Evolutionary conservation across 2,113 vertebrate genomes (phyloP).

Genomic region (Myotis lucifugus): DNA sequence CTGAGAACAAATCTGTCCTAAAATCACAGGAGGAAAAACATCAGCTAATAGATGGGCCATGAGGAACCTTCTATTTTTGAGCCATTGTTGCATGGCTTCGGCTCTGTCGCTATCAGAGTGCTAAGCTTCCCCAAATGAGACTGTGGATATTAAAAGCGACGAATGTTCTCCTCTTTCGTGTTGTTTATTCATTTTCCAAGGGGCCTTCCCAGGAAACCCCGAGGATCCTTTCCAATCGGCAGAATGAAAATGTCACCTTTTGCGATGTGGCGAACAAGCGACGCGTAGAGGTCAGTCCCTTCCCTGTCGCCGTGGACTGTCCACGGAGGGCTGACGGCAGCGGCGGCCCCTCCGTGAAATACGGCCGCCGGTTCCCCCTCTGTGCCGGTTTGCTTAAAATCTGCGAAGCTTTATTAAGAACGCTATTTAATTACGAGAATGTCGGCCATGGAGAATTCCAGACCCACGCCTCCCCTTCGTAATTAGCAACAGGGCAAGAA

Average conservation of each 20-base stretch:
- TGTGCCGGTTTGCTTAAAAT: conserved; percentile 94
- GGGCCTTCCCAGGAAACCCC: conserved; percentile 77
- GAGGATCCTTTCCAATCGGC: conserved; percentile 81
- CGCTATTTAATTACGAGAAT: conserved; percentile 99
- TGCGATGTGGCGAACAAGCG: conserved; percentile 86
- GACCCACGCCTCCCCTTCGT: conserved; percentile 94
- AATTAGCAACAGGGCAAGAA: conserved; percentile 96
- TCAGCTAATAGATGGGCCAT: conserved; percentile 33
- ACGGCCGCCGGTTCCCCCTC: conserved; percentile 87
- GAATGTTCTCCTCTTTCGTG: conserved; percentile 71
- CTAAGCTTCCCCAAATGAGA: conserved; percentile 60
- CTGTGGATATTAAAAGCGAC: conserved; percentile 80
- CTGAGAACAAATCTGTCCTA: not conserved
- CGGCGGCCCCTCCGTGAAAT: conserved; percentile 90
- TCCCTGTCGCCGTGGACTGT: conserved; percentile 85
- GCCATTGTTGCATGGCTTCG: conserved; percentile 25
- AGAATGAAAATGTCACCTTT: conserved; percentile 85
- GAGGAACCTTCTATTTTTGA: conserved; percentile 71
- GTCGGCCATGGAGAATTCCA: conserved; percentile 95
- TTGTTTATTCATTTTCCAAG: conserved; percentile 71
- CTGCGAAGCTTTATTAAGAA: conserved; percentile 98
- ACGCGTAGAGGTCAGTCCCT: conserved; percentile 85
- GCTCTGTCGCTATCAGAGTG: conserved; percentile 10
- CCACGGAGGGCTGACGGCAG: conserved; percentile 83
- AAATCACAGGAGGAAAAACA: conserved; percentile 40